Evolutionary conservation across 2,888 invertebrate genomes (phyloP), one percentile per base, ranked within the genome.

Genomic region (Pegoplata infirma): DNA sequence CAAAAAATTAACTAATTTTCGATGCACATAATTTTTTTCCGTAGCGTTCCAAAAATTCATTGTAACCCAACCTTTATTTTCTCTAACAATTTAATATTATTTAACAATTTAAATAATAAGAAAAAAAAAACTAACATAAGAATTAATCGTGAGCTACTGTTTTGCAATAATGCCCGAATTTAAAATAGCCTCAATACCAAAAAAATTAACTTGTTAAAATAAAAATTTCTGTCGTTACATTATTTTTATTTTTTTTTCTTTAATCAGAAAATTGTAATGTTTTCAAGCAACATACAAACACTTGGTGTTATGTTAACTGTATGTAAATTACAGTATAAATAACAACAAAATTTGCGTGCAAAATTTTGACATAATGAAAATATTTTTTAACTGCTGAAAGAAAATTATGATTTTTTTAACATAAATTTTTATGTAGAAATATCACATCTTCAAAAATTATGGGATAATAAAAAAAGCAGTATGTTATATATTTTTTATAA

Each of bases 161-260:
- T 85, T 84, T 83, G 81, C 83, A 85, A 84, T 53, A 46, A 53
- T 84, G 82, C 71, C 72, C 73, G 74, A 76, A 76, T 73, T 76
- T 63, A 40, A 47, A 73, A 59, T 66, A 58, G 69, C 64, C 72
- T 82, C 80, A 84, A 84, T 82, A 81, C 80, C 79, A 74, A 82
- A 76, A 82, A 85, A 85, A 85, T 85, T 86, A 86, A 85, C 85
- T 85, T 86, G 85, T 85, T 86, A 85, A 86, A 85, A 86, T 86
- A 85, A 84, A 85, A 86, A 85, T 85, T 83, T 14, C 14, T 12
- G n/a, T 61, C 44, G 71, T 53, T 53, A 63, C 49, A 28, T 56
- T 55, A 56, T 58, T 12, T 5, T 10, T 46, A 53, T 63, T 64
- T 63, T 23, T 53, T 56, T 36, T 47, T 68, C 28, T 51, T 67